Percentiles rank a stretch among this genome's conserved stretches.
Conservation (phyloP, 2,797 vertebrate species). For the Poeciliopsis infans region DNA sequence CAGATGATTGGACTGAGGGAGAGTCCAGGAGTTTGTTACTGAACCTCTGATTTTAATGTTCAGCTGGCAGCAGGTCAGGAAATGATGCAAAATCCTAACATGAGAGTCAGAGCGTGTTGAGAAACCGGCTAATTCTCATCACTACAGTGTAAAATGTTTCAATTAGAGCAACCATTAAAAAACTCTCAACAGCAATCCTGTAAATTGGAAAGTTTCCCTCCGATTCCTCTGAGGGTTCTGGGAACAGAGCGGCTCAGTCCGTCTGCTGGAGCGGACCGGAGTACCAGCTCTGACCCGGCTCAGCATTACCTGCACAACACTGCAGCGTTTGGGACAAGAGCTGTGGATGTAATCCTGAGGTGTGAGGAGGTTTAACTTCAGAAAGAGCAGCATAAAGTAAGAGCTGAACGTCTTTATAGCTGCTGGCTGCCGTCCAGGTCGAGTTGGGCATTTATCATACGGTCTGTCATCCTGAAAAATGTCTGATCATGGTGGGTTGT, state of each 20-base stretch:
- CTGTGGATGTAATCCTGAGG: background rate
- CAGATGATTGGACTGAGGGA: slow-evolving; percentile 9
- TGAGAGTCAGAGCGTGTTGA: background rate
- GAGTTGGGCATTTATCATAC: background rate
- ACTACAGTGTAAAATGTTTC: background rate
- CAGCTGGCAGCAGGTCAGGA: background rate
- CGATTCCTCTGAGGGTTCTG: background rate
- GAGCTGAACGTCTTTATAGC: background rate
- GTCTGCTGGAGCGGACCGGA: background rate
- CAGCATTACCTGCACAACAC: background rate
- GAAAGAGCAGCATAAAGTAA: background rate
- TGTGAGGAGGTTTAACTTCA: too few relatives aligned
- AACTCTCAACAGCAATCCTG: background rate
- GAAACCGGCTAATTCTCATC: background rate
- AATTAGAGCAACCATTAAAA: background rate
- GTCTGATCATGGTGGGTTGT: too few relatives aligned
- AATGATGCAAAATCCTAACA: background rate
- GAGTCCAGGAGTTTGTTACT: slow-evolving; percentile 2
- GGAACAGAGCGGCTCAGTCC: background rate
- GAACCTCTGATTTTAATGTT: background rate
- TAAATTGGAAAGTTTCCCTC: background rate
- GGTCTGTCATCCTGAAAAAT: too few relatives aligned
- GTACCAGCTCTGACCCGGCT: background rate
- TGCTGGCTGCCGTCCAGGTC: background rate
- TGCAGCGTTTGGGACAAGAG: background rate